Conservation (phyloP, 2,113 vertebrate genomes). For the Ivindomyrus marchei region DNA sequence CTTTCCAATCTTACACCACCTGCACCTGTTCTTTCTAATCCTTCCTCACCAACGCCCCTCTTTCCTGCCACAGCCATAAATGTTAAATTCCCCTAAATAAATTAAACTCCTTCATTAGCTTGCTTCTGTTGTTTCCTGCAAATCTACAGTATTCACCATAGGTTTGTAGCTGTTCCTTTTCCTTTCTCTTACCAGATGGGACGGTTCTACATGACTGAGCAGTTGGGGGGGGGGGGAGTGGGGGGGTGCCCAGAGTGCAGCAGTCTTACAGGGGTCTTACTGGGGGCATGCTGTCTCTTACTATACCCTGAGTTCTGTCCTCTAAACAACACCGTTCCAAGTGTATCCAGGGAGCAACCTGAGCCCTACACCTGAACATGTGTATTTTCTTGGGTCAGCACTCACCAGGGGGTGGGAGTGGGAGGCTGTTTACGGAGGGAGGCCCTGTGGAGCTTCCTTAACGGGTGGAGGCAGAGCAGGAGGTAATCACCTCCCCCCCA, state of each 20-base stretch:
- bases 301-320: not conserved
- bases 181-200: not conserved
- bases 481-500: not conserved
- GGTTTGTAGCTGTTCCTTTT: not conserved
- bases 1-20: not conserved
- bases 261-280: not conserved
- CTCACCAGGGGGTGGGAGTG: not conserved
- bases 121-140: not conserved
- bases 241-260: not conserved
- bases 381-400: not conserved
- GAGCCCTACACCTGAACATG: not conserved
- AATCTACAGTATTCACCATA: not conserved
- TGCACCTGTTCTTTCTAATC: not conserved
- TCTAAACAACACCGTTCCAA: not conserved
- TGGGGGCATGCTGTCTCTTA: not conserved
- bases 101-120: not conserved
- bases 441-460: not conserved
- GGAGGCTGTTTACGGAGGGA: not conserved
- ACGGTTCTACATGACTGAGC: conserved; percentile 12
- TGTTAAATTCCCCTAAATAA: not conserved
- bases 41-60: not conserved
- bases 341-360: not conserved
- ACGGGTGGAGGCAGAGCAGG: not conserved
- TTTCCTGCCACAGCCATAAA: not conserved
- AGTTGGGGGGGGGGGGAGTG: too few species aligned